Evolutionary conservation across 2,113 vertebrate species (phyloP).

Genomic region (Anguilla rostrata): DNA sequence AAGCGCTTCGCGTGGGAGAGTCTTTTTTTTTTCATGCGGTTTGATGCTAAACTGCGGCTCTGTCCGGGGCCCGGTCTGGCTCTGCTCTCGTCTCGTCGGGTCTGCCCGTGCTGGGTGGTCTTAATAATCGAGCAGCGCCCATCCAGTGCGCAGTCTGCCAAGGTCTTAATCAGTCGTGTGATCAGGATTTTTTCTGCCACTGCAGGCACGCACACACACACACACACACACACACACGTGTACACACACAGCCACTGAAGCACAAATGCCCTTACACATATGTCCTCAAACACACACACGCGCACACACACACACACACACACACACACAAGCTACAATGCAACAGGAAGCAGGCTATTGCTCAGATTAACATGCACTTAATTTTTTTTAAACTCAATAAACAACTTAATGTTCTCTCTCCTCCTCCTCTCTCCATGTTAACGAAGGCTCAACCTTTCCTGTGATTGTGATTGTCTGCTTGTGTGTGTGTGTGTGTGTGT

Average conservation of each 20-base stretch:
- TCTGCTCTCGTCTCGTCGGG: background rate
- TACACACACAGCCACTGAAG: background rate
- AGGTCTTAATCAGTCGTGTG: background rate
- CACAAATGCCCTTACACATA: background rate
- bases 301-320: constrained; percentile 23
- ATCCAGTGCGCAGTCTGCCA: background rate
- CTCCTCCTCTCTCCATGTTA: constrained; percentile 55
- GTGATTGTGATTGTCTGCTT: constrained; percentile 58
- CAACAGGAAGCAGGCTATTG: background rate
- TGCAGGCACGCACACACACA: background rate
- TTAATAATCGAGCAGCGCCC: background rate
- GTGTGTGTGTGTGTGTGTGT: too few species aligned
- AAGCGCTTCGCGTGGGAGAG: constrained; percentile 45
- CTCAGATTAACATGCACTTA: constrained; percentile 21
- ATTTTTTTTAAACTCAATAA: constrained; percentile 31
- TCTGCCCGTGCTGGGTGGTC: background rate
- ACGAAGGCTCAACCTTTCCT: constrained; percentile 66
- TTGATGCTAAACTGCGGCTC: constrained; percentile 46
- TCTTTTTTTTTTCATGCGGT: constrained; percentile 36
- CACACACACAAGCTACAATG: constrained; percentile 22
- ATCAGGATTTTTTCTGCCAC: background rate
- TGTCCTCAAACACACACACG: background rate
- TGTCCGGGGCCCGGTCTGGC: constrained; percentile 44
- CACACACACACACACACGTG: constrained; percentile 23
- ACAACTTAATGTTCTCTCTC: constrained; percentile 59